A percentile compares a stretch with the other conserved stretches of the same genome.
phyloP scores from a whole-genome alignment of 2,113 vertebrate genomes.

The Sisor rabdophorus region DNA sequence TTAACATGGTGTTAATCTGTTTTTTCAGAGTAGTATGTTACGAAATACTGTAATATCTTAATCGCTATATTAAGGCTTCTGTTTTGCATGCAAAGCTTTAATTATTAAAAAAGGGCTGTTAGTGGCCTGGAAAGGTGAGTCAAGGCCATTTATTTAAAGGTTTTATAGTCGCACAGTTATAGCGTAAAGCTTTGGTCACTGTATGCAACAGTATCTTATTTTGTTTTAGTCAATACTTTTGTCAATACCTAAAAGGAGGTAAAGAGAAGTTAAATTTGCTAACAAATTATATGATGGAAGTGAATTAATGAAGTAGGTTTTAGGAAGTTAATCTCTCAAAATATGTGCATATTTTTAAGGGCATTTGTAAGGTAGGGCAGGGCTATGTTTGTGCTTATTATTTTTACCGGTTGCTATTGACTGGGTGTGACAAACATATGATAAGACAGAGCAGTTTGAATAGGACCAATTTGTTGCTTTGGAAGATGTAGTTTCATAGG shows the following conservation, averaged over 20 bases:
- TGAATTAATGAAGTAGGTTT: background rate
- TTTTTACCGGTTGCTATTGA: background rate
- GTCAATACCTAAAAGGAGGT: no score
- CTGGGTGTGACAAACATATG: background rate
- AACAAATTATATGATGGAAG: background rate
- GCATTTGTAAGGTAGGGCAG: background rate
- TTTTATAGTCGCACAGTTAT: constrained; percentile 13
- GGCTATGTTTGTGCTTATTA: constrained; percentile 1
- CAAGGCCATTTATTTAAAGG: constrained; percentile 48
- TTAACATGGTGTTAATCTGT: background rate
- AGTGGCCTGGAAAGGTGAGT: constrained; percentile 1
- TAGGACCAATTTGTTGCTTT: constrained; percentile 13
- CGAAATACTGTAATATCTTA: constrained; percentile 4
- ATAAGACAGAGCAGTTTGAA: background rate
- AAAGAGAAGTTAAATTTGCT: background rate
- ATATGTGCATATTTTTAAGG: background rate
- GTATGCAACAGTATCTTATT: constrained; percentile 4
- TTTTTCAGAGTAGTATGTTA: background rate
- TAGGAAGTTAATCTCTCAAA: background rate
- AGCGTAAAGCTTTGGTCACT: background rate
- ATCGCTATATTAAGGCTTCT: background rate
- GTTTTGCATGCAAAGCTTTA: background rate
- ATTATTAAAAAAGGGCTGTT: constrained; percentile 4
- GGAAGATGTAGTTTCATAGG: background rate
- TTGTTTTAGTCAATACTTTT: background rate